Conservation (phyloP, 2,797 vertebrate species). For the Peromyscus eremicus region DNA sequence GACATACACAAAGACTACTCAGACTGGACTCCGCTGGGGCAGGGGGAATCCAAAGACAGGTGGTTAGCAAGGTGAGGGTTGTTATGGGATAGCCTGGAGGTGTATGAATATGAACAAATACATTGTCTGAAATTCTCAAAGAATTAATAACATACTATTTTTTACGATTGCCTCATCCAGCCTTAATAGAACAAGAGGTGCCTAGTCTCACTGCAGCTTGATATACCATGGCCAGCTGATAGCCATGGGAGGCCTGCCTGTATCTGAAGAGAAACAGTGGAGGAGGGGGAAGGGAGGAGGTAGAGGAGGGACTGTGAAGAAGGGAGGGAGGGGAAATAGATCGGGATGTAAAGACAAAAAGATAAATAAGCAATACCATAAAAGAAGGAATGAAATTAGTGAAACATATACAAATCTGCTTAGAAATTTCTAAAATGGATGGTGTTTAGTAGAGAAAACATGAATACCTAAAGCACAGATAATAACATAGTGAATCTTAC, state of each 20-base stretch:
- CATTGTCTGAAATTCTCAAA: background rate
- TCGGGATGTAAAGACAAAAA: background rate
- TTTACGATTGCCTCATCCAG: background rate
- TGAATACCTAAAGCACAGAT: background rate
- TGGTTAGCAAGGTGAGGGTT: background rate
- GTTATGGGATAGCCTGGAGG: no score
- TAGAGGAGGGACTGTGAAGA: background rate
- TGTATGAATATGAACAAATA: background rate
- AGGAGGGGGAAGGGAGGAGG: background rate
- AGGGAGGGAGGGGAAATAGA: background rate
- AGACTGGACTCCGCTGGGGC: background rate
- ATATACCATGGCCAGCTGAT: background rate
- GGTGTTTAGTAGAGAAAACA: background rate
- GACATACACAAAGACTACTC: slow-evolving; percentile 54
- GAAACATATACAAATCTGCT: slow-evolving; percentile 36
- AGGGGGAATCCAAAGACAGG: background rate
- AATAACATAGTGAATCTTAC: background rate
- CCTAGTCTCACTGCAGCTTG: background rate
- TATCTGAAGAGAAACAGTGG: background rate
- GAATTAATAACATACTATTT: background rate
- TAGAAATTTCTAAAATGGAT: slow-evolving; percentile 33
- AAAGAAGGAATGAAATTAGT: slow-evolving; percentile 53
- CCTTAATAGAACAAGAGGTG: background rate
- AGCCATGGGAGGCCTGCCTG: background rate
- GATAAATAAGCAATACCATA: background rate